Conservation (phyloP, 2,888 invertebrate species). For the Tortricodes alternella region DNA sequence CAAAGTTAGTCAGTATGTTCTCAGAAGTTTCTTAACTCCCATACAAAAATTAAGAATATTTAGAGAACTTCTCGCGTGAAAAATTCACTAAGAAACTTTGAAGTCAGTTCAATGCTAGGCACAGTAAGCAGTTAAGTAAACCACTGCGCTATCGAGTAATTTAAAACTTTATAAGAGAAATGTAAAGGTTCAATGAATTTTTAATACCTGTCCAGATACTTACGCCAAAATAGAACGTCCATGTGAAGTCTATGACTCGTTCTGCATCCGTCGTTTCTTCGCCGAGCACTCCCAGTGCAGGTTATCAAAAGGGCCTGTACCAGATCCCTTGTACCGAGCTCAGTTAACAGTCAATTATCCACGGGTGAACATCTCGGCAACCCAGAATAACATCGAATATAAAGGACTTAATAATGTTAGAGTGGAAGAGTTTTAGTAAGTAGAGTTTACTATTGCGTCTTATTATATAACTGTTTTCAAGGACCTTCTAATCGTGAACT, state of each 20-base stretch:
- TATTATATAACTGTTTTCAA: background rate
- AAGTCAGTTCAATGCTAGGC: too few species aligned
- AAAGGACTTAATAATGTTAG: conserved; percentile 40
- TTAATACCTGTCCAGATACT: background rate
- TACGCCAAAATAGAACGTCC: conserved; percentile 23
- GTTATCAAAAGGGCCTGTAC: conserved; percentile 29
- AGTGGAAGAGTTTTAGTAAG: conserved; percentile 50
- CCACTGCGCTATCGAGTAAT: too few species aligned
- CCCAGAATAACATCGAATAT: conserved; percentile 29
- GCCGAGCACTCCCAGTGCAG: conserved; percentile 30
- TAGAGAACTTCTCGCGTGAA: too few species aligned
- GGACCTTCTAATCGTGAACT: too few species aligned
- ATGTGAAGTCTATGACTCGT: conserved; percentile 28
- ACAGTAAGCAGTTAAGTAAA: too few species aligned
- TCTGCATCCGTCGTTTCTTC: conserved; percentile 35
- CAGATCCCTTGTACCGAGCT: conserved; percentile 35
- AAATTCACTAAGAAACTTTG: too few species aligned
- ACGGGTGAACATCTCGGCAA: conserved; percentile 39
- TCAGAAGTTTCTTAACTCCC: too few species aligned
- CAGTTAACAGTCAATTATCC: conserved; percentile 28
- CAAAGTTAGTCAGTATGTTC: too few species aligned
- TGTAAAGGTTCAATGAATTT: background rate
- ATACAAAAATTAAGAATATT: too few species aligned
- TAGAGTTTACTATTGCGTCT: background rate
- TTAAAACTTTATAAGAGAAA: too few species aligned